Conservation (phyloP, 2,888 invertebrate species). For the Yponomeuta cagnagella region DNA sequence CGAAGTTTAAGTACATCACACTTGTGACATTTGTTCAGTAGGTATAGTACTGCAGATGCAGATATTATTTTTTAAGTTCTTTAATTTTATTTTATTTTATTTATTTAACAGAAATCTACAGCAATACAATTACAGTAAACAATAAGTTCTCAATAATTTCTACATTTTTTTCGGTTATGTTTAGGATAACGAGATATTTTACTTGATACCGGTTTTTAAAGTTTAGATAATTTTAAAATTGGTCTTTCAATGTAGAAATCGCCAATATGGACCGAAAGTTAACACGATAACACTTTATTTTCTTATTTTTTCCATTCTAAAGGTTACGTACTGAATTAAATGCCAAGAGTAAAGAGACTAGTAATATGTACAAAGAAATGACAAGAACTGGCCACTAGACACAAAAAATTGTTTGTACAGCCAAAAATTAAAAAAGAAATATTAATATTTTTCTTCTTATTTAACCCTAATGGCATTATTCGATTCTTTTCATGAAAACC, state of each 20-base stretch:
- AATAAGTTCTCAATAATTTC: too few species aligned
- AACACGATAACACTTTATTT: too few species aligned
- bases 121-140: too few species aligned
- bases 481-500: not conserved
- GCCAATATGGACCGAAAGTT: not conserved
- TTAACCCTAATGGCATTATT: not conserved
- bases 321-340: not conserved
- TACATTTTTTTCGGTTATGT: not conserved
- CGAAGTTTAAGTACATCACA: constrained; percentile 82
- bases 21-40: too few species aligned
- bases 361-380: not conserved
- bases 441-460: not conserved
- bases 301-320: not conserved
- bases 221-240: not conserved
- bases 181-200: not conserved
- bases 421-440: not conserved
- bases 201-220: not conserved
- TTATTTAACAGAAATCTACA: too few species aligned
- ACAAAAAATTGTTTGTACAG: not conserved
- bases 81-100: too few species aligned
- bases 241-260: not conserved
- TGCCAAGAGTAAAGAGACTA: not conserved
- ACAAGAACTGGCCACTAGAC: not conserved
- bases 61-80: too few species aligned
- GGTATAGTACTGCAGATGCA: too few species aligned